Evolutionary conservation across 1,140 invertebrate genomes (phyloP).

Genomic region (Papilio dardanus): DNA sequence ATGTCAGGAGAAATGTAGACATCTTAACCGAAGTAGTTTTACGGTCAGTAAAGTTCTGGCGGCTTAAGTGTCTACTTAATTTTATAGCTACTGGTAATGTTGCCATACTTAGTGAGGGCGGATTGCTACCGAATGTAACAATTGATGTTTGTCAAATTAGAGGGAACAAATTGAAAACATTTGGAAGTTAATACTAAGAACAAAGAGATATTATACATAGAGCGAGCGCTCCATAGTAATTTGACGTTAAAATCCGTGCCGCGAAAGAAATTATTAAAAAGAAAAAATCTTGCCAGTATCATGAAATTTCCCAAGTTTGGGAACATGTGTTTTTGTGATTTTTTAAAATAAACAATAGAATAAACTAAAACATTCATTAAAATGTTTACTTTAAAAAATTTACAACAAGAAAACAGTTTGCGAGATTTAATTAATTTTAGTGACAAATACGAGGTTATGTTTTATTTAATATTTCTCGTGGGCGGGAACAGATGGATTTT

Average conservation of each 20-base stretch:
- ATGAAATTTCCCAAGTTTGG: too few relatives aligned
- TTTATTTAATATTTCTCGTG: not conserved
- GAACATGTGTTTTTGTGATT: too few relatives aligned
- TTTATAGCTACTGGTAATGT: slow-evolving; percentile 8
- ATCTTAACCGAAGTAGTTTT: not conserved
- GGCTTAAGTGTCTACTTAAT: not conserved
- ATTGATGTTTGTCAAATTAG: not conserved
- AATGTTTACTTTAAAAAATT: not conserved
- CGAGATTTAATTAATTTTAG: not conserved
- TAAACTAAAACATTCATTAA: too few relatives aligned
- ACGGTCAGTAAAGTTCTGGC: not conserved
- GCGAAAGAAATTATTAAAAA: too few relatives aligned
- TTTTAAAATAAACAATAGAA: too few relatives aligned
- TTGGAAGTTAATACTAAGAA: too few relatives aligned
- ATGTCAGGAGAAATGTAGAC: not conserved
- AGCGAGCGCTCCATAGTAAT: too few relatives aligned
- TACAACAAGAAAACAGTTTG: not conserved
- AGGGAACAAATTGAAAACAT: not conserved
- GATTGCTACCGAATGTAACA: not conserved
- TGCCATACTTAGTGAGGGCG: not conserved
- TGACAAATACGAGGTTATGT: not conserved
- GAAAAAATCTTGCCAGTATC: too few relatives aligned
- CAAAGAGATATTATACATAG: too few relatives aligned
- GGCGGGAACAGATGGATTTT: not conserved
- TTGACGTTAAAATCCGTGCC: too few relatives aligned